These are phyloP conservation scores for Melanerpes aurifrons DNA, from an alignment of 2,113 vertebrate genomes.

Conservation along the genomic window DNA sequence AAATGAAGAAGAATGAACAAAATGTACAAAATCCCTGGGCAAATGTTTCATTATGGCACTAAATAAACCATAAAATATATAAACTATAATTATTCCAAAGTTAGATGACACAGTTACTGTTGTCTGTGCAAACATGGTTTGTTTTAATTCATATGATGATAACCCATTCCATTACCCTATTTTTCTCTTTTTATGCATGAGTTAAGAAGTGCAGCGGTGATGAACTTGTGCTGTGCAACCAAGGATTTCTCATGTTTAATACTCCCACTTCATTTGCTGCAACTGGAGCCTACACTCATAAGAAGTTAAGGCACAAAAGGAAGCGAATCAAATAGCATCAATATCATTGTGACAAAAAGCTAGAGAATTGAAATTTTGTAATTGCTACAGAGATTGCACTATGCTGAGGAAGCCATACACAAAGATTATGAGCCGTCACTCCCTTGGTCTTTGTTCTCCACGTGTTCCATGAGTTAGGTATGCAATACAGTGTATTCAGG, in stretches of 20 bases:
- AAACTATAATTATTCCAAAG: background rate
- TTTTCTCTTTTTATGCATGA: background rate
- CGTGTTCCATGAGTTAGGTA: background rate
- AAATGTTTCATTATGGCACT: background rate
- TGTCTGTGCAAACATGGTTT: background rate
- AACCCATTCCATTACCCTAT: background rate
- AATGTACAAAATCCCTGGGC: background rate
- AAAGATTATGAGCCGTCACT: background rate
- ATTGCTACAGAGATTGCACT: background rate
- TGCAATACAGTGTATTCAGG: background rate
- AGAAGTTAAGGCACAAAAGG: background rate
- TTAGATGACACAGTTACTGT: background rate
- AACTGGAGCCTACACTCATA: background rate
- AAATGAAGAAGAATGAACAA: background rate
- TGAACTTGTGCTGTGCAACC: background rate
- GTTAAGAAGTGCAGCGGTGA: background rate
- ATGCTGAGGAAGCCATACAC: background rate
- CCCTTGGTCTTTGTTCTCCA: background rate
- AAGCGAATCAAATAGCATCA: background rate
- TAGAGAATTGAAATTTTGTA: background rate
- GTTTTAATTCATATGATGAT: background rate
- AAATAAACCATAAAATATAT: background rate
- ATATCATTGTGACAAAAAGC: background rate
- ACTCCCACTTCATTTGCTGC: background rate
- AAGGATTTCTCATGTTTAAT: background rate